These are phyloP conservation scores for Erpornis zantholeuca DNA, from an alignment of 2,113 vertebrate species.

Conservation along the genomic window DNA sequence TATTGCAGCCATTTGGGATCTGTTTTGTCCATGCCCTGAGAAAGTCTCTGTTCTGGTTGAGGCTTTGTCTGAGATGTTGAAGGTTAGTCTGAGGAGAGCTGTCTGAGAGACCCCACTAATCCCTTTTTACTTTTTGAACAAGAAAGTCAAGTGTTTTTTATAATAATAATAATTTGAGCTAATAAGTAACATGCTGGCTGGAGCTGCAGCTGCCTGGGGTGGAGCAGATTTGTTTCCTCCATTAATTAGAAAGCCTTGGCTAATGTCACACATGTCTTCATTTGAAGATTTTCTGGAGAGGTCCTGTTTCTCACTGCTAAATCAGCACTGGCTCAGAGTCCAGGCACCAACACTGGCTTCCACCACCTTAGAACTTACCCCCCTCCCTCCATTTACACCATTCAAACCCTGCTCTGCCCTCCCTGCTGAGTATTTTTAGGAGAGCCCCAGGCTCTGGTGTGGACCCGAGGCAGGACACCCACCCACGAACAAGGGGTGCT, in stretches of 20 bases:
- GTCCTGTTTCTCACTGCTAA: background rate
- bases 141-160: slow-evolving; percentile 72
- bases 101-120: slow-evolving; percentile 66
- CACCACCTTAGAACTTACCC: background rate
- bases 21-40: slow-evolving; percentile 61
- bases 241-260: slow-evolving; percentile 71
- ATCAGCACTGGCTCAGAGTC: background rate
- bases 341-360: background rate
- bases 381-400: background rate
- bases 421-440: background rate
- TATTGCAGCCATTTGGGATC: slow-evolving; percentile 4
- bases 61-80: slow-evolving; percentile 52
- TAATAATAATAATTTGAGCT: slow-evolving; percentile 77
- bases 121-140: slow-evolving; percentile 70
- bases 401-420: background rate
- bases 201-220: slow-evolving; percentile 70
- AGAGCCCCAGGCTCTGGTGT: background rate
- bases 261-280: slow-evolving; percentile 64
- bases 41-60: slow-evolving; percentile 47
- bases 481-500: background rate
- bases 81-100: slow-evolving; percentile 53
- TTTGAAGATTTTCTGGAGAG: slow-evolving; percentile 37
- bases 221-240: slow-evolving; percentile 69
- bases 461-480: background rate
- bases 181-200: slow-evolving; percentile 74